Evolutionary conservation across 1,140 invertebrate species (phyloP).

Genomic region (Calliopsis andreniformis): DNA sequence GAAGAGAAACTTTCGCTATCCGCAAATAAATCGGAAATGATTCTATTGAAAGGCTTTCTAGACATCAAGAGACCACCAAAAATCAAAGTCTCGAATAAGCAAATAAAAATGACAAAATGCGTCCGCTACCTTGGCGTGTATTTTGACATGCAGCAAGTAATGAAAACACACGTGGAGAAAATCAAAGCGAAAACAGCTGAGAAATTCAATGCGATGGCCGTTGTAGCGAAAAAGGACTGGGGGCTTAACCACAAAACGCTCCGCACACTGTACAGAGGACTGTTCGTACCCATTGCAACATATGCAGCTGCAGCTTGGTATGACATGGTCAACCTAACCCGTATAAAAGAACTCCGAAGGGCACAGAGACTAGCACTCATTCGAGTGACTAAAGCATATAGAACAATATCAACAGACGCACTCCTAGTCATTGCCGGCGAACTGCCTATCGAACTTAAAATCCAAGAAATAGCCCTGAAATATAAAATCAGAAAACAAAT

Average conservation of each 20-base stretch:
- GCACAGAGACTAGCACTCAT: conserved; percentile 55
- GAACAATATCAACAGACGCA: background rate
- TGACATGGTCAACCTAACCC: background rate
- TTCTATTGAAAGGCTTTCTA: background rate
- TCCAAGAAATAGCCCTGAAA: background rate
- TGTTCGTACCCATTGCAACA: conserved; percentile 37
- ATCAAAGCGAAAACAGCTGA: background rate
- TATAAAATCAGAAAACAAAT: background rate
- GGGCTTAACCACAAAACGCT: conserved; percentile 33
- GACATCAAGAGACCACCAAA: background rate
- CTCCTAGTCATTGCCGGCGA: background rate
- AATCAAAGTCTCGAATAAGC: background rate
- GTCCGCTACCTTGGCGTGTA: background rate
- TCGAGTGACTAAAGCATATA: conserved; percentile 58
- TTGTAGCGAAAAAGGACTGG: conserved; percentile 46
- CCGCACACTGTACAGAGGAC: conserved; percentile 34
- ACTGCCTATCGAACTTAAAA: background rate
- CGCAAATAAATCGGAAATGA: background rate
- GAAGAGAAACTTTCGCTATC: conserved; percentile 30
- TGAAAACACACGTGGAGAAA: background rate
- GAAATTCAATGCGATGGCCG: conserved; percentile 21
- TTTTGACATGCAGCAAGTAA: background rate
- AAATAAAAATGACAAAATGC: background rate
- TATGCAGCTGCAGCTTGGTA: conserved; percentile 55
- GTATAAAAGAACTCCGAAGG: conserved; percentile 31